Conservation (phyloP, 1,140 invertebrate species). For the Anoplolepis gracilipes region DNA sequence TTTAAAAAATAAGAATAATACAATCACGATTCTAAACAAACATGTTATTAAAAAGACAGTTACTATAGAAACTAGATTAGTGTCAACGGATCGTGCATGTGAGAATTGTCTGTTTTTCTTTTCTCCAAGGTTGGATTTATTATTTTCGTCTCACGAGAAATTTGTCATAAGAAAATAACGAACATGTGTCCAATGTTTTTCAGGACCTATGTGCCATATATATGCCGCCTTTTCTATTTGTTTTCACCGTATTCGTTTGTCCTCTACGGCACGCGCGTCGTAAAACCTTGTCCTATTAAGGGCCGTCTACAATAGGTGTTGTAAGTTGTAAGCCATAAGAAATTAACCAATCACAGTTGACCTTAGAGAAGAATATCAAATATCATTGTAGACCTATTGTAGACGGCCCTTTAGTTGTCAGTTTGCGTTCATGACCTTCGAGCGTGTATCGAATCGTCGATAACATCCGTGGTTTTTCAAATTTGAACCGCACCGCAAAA, state of each 20-base stretch:
- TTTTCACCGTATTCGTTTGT: conserved; percentile 65
- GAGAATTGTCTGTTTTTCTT: neutral
- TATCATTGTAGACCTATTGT: too few relatives aligned
- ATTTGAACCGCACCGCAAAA: conserved; percentile 71
- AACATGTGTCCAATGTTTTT: conserved; percentile 60
- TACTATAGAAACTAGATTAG: neutral
- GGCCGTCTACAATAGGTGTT: too few relatives aligned
- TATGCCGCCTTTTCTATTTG: conserved; percentile 58
- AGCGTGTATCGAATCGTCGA: conserved; percentile 51
- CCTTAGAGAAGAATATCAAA: too few relatives aligned
- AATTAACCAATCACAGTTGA: too few relatives aligned
- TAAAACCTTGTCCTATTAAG: too few relatives aligned
- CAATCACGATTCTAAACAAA: neutral
- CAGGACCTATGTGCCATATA: conserved; percentile 40
- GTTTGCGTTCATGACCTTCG: too few relatives aligned
- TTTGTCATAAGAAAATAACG: conserved; percentile 54
- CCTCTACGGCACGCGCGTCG: neutral
- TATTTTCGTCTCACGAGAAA: conserved; percentile 60
- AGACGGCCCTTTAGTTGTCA: too few relatives aligned
- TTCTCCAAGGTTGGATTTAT: neutral
- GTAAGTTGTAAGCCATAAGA: too few relatives aligned
- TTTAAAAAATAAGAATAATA: neutral
- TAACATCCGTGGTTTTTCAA: conserved; percentile 64
- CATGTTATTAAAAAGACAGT: neutral
- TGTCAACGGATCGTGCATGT: neutral